phyloP scores from a whole-genome alignment of 2,113 vertebrate genomes.

The Pollachius pollachius region DNA sequence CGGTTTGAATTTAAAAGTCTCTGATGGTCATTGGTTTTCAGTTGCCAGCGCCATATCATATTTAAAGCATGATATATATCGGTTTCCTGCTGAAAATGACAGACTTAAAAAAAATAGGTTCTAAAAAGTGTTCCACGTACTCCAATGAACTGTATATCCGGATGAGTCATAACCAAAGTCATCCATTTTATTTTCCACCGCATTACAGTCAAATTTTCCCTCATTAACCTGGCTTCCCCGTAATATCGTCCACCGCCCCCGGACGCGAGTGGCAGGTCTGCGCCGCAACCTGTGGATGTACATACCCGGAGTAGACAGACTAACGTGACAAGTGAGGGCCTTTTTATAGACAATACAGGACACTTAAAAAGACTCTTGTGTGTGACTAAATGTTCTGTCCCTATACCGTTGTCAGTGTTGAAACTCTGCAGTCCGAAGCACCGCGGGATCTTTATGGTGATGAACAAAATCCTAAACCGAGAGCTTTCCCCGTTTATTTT shows the following conservation, averaged over 20 bases:
- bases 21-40: conserved; percentile 45
- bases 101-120: conserved; percentile 11
- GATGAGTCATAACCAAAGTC: conserved; percentile 30
- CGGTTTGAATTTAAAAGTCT: conserved; percentile 22
- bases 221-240: conserved; percentile 33
- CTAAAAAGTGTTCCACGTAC: conserved; percentile 32
- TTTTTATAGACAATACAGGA: conserved; percentile 24
- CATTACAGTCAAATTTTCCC: conserved; percentile 48
- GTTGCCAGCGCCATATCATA: conserved; percentile 58
- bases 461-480: neutral
- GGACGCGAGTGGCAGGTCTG: neutral
- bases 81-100: conserved; percentile 40
- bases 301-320: too few species aligned
- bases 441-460: conserved; percentile 44
- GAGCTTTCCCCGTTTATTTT: conserved; percentile 36
- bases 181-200: conserved; percentile 30
- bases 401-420: conserved; percentile 39
- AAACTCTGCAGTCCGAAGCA: conserved; percentile 49
- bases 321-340: conserved; percentile 5
- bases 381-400: conserved; percentile 27
- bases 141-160: conserved; percentile 27
- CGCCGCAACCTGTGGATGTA: too few species aligned
- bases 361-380: conserved; percentile 41
- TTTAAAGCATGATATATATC: conserved; percentile 66
- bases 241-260: conserved; percentile 4